Conservation (phyloP, 2,113 vertebrate genomes). For the Actenoides lindsayi region DNA sequence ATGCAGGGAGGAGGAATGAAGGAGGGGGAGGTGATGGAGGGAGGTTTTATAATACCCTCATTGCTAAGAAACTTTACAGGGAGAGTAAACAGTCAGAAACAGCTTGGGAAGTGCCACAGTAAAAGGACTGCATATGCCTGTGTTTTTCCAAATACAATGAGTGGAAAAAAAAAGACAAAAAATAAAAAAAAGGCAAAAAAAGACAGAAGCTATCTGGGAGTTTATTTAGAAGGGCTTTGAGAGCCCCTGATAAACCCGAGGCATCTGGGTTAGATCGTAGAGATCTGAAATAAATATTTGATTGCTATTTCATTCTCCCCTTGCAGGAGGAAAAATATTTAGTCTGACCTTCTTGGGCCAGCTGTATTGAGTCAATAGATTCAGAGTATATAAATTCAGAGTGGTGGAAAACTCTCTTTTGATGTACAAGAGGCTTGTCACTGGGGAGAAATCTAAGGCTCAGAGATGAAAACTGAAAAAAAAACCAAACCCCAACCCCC, state of each 20-base stretch:
- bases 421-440: background rate
- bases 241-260: background rate
- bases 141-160: background rate
- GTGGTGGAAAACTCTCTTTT: background rate
- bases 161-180: background rate
- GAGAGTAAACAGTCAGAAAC: background rate
- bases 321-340: background rate
- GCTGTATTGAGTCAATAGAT: background rate
- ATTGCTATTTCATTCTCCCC: background rate
- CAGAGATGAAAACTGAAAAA: background rate
- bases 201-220: background rate
- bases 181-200: background rate
- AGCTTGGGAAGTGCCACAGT: background rate
- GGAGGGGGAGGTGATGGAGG: background rate
- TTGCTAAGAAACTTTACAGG: background rate
- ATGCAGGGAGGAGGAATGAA: background rate
- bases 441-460: background rate
- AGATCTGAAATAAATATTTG: conserved; percentile 37
- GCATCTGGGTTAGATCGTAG: background rate
- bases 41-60: background rate
- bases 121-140: background rate
- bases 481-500: background rate
- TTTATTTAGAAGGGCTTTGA: conserved; percentile 1
- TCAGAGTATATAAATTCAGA: background rate
- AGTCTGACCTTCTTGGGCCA: background rate